phyloP scores from a whole-genome alignment of 1,140 invertebrate genomes.

The Drosophila nebulosa region DNA sequence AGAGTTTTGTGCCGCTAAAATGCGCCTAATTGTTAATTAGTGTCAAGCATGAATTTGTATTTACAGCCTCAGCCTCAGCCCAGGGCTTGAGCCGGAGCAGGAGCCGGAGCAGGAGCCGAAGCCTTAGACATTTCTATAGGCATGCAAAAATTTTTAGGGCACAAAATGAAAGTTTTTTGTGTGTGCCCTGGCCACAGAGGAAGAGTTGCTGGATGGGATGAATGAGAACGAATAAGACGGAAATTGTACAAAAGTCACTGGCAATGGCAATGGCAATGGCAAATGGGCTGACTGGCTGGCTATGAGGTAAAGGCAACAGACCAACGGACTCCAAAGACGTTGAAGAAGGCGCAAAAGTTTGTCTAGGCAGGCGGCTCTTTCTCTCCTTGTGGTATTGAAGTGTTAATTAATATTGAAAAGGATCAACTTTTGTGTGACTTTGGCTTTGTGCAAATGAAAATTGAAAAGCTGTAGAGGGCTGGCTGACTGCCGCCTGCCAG shows the following conservation, averaged over 20 bases:
- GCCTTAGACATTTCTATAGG: constrained; percentile 45
- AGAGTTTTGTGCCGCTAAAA: constrained; percentile 57
- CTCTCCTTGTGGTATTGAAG: constrained; percentile 71
- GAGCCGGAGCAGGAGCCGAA: neutral
- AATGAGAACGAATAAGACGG: constrained; percentile 23
- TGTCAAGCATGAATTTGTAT: constrained; percentile 71
- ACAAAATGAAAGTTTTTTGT: constrained; percentile 54
- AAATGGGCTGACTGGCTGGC: too few species aligned
- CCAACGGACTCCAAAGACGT: constrained; percentile 14
- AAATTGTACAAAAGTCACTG: constrained; percentile 66
- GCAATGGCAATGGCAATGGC: neutral
- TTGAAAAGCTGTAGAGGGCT: constrained; percentile 49
- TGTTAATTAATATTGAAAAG: constrained; percentile 80
- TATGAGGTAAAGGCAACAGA: too few species aligned
- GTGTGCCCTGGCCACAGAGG: constrained; percentile 9
- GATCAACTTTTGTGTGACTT: constrained; percentile 75
- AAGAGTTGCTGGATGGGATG: neutral
- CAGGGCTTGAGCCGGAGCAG: too few species aligned
- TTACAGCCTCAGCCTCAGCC: constrained; percentile 33
- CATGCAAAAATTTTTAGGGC: constrained; percentile 62
- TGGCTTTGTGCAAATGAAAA: constrained; percentile 51
- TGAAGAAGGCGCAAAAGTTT: constrained; percentile 57
- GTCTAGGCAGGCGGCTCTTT: constrained; percentile 30
- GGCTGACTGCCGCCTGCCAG: too few species aligned
- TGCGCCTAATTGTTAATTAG: constrained; percentile 80